Conservation (phyloP, 2,797 vertebrate genomes). For the Xyrichtys novacula region DNA sequence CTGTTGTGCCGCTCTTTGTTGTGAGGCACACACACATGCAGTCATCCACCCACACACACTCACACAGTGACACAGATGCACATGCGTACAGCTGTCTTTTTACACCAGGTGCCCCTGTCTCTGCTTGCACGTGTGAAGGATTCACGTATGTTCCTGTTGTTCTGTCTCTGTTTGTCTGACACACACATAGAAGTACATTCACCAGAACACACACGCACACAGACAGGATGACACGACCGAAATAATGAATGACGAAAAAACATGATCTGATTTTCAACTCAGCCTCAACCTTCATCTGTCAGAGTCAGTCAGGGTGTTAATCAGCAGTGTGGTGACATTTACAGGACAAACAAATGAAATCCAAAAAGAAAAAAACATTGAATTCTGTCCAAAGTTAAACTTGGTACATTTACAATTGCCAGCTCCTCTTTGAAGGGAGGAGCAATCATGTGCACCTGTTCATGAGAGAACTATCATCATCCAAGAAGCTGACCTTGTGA, state of each 20-base stretch:
- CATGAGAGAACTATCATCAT: too few relatives aligned
- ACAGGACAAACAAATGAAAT: too few relatives aligned
- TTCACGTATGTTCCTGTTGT: conserved; percentile 41
- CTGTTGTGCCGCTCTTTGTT: conserved; percentile 22
- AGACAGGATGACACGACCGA: not conserved
- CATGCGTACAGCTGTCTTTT: not conserved
- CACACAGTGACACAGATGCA: conserved; percentile 1
- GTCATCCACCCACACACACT: not conserved
- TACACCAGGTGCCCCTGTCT: conserved; percentile 30
- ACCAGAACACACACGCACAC: not conserved
- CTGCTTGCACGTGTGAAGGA: conserved; percentile 52
- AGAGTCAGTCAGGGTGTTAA: not conserved
- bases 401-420: too few relatives aligned
- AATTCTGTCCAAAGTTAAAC: too few relatives aligned
- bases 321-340: too few relatives aligned
- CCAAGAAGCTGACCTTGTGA: too few relatives aligned
- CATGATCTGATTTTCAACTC: conserved; percentile 31
- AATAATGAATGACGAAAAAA: too few relatives aligned
- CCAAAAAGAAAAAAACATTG: too few relatives aligned
- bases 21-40: not conserved
- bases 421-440: too few relatives aligned
- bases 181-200: conserved; percentile 12
- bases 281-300: not conserved
- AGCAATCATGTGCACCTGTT: too few relatives aligned
- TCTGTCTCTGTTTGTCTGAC: conserved; percentile 14